Evolutionary conservation across 1,140 invertebrate genomes (phyloP).

Genomic region (Pentalonia nigronervosa): DNA sequence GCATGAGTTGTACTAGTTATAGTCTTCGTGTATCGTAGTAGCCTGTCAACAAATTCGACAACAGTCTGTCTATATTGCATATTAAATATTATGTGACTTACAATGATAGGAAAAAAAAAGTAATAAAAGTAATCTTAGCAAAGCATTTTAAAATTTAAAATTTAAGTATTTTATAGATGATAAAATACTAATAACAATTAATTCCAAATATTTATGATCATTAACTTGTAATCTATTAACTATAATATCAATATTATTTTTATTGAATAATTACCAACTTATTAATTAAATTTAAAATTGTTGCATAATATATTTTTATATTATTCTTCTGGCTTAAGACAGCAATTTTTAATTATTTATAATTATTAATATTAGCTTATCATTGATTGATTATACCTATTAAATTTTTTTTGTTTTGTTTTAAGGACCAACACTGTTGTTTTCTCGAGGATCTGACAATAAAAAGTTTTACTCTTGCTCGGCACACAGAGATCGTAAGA

Average conservation of each 20-base stretch:
- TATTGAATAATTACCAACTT: too few relatives aligned
- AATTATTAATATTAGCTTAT: not conserved
- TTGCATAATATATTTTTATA: too few relatives aligned
- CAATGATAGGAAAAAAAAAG: too few relatives aligned
- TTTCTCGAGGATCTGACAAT: slow-evolving; percentile 47
- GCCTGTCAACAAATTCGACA: not conserved
- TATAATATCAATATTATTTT: too few relatives aligned
- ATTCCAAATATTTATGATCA: not conserved
- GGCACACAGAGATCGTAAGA: slow-evolving; percentile 77
- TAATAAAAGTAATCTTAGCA: not conserved
- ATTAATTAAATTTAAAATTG: not conserved
- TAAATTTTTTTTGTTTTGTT: not conserved
- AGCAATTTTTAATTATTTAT: not conserved
- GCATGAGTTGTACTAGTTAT: not conserved
- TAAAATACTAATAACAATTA: not conserved
- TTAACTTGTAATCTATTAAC: not conserved
- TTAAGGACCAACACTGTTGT: slow-evolving; percentile 57
- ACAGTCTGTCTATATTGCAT: not conserved
- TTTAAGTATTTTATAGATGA: too few relatives aligned
- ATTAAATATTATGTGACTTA: not conserved
- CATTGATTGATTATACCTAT: not conserved
- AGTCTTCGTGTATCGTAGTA: not conserved
- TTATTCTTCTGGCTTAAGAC: not conserved
- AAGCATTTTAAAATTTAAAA: not conserved
- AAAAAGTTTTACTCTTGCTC: slow-evolving; percentile 78